Base-by-base conservation (phyloP, 2,113 vertebrate genomes). In the Pelmatolapia mariae region DNA sequence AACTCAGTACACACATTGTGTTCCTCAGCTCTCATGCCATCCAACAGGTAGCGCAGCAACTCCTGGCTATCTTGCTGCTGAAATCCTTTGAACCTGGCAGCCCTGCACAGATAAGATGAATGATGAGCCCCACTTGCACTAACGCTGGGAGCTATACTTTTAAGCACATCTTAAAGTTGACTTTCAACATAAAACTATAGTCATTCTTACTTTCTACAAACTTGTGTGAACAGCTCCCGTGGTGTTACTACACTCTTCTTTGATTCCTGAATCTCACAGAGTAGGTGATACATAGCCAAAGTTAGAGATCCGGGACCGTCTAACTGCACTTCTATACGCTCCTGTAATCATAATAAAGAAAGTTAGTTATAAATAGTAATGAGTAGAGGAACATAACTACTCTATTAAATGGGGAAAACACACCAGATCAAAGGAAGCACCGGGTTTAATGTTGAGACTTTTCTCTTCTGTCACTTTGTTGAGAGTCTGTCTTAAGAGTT, bases 61-160 rank as follows among this genome's bases (percentile, higher is more conserved):
- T 99, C 99, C 92, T 99, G 99, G 92, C 99, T 99, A 90, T 99
- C 99, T 86, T 99, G 99, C 94, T 99, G 98, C 93, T 99, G 98
- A 86, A 97, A 99, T n/a, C 99, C 98, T 96, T 97, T 98, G 93
- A 99, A 99, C 31, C 98, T 96, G 90, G 97, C 93, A 80, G 98
- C 98, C 95, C 99, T 99, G 90, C 43, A 91, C 61, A 10, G 47
- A 90, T 8, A 1, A 63, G 6, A 85, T 2, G 5, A 83, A 83
- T 80, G 59, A 63, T 57, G 2, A 82, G 38, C 8, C 13, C 80
- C 7, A 15, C 4, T 76, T 16, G 8, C 10, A 73, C 2, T 3
- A 10, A 29, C 29, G 16, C 19, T 13, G 26, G 29, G 18, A 57
- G 6, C 5, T 7, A 31, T 5, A 45, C 84, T 54, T 66, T 57